Conservation (phyloP, 2,888 invertebrate genomes). For the Tubulanus polymorphus region DNA sequence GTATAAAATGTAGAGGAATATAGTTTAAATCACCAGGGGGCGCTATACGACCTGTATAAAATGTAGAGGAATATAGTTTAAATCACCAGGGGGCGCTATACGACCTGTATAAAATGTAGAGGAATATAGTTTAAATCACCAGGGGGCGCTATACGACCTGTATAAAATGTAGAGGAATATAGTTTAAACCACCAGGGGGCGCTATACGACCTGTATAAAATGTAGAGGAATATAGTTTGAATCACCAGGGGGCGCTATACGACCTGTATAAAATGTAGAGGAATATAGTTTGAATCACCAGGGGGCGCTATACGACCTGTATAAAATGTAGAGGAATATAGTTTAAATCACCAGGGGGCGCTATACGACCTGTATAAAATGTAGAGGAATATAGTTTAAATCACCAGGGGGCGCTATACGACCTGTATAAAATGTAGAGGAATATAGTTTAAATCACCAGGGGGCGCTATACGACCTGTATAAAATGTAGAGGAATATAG, state of each 20-base stretch:
- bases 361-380: slow-evolving; percentile 63
- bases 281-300: slow-evolving; percentile 66
- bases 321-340: too few species aligned
- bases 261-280: slow-evolving; percentile 62
- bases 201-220: slow-evolving; percentile 64
- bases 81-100: slow-evolving; percentile 65
- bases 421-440: slow-evolving; percentile 61
- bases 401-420: slow-evolving; percentile 66
- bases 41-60: slow-evolving; percentile 64
- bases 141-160: slow-evolving; percentile 69
- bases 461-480: slow-evolving; percentile 67
- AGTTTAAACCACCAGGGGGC: slow-evolving; percentile 66
- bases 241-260: slow-evolving; percentile 65
- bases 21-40: slow-evolving; percentile 67
- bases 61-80: too few species aligned
- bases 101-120: slow-evolving; percentile 63
- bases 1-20: too few species aligned
- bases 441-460: slow-evolving; percentile 68
- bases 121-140: slow-evolving; percentile 67
- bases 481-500: too few species aligned
- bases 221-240: too few species aligned
- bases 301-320: slow-evolving; percentile 69
- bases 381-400: too few species aligned
- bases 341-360: slow-evolving; percentile 67
- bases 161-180: too few species aligned